phyloP scores from a whole-genome alignment of 2,113 vertebrate species.

The Apodemus sylvaticus region DNA sequence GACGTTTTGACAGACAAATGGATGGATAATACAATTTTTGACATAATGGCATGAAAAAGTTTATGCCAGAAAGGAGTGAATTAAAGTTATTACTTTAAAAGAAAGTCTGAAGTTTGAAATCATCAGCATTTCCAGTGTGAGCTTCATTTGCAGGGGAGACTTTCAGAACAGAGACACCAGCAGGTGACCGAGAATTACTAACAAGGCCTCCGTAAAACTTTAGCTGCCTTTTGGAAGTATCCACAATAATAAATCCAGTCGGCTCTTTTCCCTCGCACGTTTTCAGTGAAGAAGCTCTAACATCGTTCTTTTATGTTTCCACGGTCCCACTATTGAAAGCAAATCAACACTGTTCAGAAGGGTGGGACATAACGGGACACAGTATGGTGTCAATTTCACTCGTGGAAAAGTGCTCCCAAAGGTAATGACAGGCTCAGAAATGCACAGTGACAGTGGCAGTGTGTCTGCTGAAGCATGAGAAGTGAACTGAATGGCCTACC shows the following conservation, averaged over 20 bases:
- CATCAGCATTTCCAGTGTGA: constrained; percentile 76
- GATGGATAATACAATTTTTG: constrained; percentile 89
- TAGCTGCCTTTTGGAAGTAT: constrained; percentile 77
- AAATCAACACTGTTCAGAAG: constrained; percentile 31
- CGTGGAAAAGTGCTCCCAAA: neutral
- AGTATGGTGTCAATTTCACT: neutral
- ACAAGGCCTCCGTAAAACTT: constrained; percentile 77
- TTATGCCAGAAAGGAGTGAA: constrained; percentile 90
- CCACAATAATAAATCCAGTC: constrained; percentile 66
- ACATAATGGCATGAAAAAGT: constrained; percentile 92
- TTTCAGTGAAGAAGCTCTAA: constrained; percentile 67
- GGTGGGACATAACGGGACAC: neutral
- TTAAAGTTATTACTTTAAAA: constrained; percentile 89
- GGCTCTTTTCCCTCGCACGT: neutral
- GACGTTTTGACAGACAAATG: constrained; percentile 91
- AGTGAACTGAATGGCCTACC: neutral
- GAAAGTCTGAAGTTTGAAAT: constrained; percentile 87
- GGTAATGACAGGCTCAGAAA: constrained; percentile 30
- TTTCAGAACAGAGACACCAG: constrained; percentile 77
- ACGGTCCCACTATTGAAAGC: constrained; percentile 66
- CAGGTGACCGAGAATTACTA: constrained; percentile 79
- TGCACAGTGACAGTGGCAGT: neutral
- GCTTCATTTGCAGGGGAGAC: constrained; percentile 80
- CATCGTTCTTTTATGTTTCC: constrained; percentile 56
- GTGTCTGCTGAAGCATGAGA: neutral